Conservation (phyloP, 2,888 invertebrate genomes). For the Chloroclystis v-ata region DNA sequence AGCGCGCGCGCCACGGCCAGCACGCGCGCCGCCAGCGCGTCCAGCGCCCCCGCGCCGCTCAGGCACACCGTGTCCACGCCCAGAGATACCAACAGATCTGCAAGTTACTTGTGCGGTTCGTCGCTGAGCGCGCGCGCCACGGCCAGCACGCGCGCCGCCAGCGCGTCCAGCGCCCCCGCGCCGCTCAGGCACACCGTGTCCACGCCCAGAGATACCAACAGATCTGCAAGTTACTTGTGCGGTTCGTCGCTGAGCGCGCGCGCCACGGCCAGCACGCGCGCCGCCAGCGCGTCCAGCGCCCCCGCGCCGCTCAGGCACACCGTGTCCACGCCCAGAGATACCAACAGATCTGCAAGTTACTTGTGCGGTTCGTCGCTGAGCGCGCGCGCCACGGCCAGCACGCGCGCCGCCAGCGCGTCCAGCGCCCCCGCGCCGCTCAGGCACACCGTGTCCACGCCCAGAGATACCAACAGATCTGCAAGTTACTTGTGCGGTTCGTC, state of each 20-base stretch:
- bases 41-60: neutral
- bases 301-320: no score
- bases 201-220: neutral
- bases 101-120: neutral
- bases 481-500: no score
- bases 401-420: neutral
- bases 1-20: no score
- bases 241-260: no score
- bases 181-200: neutral
- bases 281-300: neutral
- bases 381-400: no score
- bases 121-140: no score
- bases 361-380: neutral
- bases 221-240: neutral
- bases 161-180: neutral
- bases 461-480: neutral
- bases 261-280: neutral
- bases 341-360: neutral
- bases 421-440: neutral
- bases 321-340: neutral
- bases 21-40: neutral
- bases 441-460: neutral
- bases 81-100: neutral
- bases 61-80: neutral
- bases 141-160: neutral